Evolutionary conservation across 2,888 invertebrate genomes (phyloP).

Genomic region (Hyposoter dolosus): DNA sequence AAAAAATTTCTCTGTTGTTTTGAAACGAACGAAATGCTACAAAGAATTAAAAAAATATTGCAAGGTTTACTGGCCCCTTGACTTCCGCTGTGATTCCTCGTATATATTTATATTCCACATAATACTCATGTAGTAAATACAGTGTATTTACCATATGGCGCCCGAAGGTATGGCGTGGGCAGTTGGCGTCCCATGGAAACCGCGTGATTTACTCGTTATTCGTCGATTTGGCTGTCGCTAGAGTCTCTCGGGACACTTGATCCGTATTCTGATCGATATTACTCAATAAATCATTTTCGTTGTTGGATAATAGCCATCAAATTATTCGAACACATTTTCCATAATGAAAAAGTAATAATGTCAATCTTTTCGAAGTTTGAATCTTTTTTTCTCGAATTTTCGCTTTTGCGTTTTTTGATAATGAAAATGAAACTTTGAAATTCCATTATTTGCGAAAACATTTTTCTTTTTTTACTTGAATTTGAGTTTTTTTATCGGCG

Average conservation of each 20-base stretch:
- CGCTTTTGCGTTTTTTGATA: too few species aligned
- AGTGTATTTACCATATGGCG: conserved; percentile 37
- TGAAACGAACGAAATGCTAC: neutral
- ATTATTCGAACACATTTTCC: neutral
- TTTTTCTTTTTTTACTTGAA: neutral
- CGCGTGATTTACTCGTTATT: conserved; percentile 66
- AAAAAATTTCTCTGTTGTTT: neutral
- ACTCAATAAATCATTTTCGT: neutral
- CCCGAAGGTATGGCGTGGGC: conserved; percentile 64
- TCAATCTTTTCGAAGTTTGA: too few species aligned
- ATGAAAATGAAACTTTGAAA: too few species aligned
- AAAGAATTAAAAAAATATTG: neutral
- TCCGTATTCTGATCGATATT: conserved; percentile 23
- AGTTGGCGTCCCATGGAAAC: conserved; percentile 66
- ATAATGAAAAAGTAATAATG: neutral
- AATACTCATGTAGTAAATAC: conserved; percentile 26
- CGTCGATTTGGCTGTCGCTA: conserved; percentile 58
- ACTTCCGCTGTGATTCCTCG: conserved; percentile 23
- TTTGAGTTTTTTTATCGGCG: neutral
- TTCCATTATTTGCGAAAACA: too few species aligned
- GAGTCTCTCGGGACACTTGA: conserved; percentile 35
- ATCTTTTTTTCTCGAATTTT: too few species aligned
- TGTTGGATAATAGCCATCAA: neutral
- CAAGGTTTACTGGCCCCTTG: neutral
- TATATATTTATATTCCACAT: conserved; percentile 15